Percentiles rank a stretch among this genome's conserved stretches.
Evolutionary conservation across 2,888 invertebrate species (phyloP).

Genomic region (Phortica okadai): DNA sequence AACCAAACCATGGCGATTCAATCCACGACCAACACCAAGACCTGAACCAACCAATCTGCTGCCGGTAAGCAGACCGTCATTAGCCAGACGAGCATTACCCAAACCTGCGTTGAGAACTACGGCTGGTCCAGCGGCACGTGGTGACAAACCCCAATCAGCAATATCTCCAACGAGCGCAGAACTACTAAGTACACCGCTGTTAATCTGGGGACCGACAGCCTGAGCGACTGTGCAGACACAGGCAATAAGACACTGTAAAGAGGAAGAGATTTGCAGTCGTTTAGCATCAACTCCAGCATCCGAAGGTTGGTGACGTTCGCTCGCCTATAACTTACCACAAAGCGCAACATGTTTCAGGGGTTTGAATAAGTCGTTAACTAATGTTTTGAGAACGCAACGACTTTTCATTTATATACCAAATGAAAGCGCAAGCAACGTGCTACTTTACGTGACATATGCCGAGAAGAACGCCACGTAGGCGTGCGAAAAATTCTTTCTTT

Average conservation of each 20-base stretch:
- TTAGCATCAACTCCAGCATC: neutral
- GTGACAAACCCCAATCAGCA: no score
- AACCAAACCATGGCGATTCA: no score
- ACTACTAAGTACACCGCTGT: no score
- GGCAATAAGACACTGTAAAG: neutral
- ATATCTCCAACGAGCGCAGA: no score
- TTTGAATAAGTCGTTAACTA: constrained; percentile 8
- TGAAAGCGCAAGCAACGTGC: constrained; percentile 25
- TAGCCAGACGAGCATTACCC: no score
- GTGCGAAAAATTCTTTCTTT: constrained; percentile 1
- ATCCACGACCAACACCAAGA: no score
- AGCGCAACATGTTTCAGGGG: neutral
- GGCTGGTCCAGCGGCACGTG: no score
- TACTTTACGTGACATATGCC: constrained; percentile 54
- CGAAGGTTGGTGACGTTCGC: neutral
- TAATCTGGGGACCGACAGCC: neutral
- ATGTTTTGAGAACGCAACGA: constrained; percentile 1
- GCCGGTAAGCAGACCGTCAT: no score
- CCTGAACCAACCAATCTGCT: no score
- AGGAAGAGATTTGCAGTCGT: neutral
- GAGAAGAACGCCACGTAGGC: constrained; percentile 30
- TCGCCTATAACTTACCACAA: neutral
- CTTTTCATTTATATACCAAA: constrained; percentile 43
- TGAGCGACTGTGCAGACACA: neutral
- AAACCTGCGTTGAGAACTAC: no score